Percentiles rank a stretch among this genome's conserved stretches.
These are phyloP conservation scores for Linurgus olivaceus DNA, from an alignment of 2,797 vertebrate species.

Conservation along the genomic window DNA sequence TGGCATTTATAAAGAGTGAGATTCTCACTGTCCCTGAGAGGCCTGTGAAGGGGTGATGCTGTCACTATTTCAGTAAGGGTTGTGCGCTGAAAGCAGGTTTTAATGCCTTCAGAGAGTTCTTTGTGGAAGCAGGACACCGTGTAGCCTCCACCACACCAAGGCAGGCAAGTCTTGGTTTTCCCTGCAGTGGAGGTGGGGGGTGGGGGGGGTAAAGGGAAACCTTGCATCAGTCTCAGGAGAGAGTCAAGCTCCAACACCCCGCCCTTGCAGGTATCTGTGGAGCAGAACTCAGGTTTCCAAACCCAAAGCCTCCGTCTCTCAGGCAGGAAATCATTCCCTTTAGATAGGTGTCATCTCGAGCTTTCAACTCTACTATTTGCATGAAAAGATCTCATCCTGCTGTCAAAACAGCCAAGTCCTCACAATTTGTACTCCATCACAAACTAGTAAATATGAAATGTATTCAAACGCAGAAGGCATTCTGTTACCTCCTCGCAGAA, in stretches of 20 bases:
- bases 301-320: background rate
- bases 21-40: background rate
- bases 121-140: background rate
- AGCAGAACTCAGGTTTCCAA: fast-evolving
- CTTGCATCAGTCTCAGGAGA: background rate
- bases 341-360: background rate
- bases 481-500: background rate
- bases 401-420: constrained; percentile 5
- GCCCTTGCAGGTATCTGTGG: background rate
- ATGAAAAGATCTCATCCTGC: background rate
- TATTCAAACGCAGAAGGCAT: constrained; percentile 6
- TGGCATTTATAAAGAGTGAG: background rate
- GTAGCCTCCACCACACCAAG: background rate
- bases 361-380: background rate
- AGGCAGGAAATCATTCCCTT: background rate
- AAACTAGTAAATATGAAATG: background rate
- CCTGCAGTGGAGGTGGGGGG: background rate
- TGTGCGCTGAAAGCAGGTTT: background rate
- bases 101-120: background rate
- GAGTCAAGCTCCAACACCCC: background rate
- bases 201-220: background rate
- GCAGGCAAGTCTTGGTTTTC: background rate
- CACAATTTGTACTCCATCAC: background rate
- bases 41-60: background rate
- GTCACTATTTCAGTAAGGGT: background rate